These are phyloP conservation scores for Ciconia maguari DNA, from an alignment of 2,113 vertebrate genomes.

Conservation along the genomic window DNA sequence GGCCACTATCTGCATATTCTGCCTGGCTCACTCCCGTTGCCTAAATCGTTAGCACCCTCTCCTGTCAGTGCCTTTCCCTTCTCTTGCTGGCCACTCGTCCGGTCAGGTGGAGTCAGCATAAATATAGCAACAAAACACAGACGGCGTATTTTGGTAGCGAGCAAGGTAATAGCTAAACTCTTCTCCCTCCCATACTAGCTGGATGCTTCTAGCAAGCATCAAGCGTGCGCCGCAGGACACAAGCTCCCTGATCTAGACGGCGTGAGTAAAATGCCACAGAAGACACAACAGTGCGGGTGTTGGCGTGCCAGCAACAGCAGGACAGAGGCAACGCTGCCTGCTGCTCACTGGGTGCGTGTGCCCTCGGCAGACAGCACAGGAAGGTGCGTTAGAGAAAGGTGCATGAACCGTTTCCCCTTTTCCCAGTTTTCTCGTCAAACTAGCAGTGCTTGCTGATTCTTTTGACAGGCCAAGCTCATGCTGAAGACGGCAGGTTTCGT, in stretches of 20 bases:
- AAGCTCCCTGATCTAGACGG: fast-evolving
- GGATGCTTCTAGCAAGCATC: not conserved
- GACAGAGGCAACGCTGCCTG: not conserved
- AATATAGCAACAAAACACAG: not conserved
- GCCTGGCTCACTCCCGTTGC: not conserved
- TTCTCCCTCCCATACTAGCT: not conserved
- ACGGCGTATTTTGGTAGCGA: fast-evolving
- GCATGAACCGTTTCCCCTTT: not conserved
- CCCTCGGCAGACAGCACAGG: not conserved
- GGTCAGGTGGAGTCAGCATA: not conserved
- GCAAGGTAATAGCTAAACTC: fast-evolving
- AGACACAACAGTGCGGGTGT: fast-evolving
- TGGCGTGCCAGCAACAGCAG: not conserved
- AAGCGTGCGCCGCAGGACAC: fast-evolving
- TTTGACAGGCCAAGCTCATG: fast-evolving
- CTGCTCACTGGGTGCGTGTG: fast-evolving
- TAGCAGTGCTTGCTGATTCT: not conserved
- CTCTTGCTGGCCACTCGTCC: not conserved
- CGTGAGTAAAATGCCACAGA: not conserved
- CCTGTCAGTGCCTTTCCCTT: not conserved
- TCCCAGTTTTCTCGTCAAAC: not conserved
- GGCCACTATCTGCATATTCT: fast-evolving
- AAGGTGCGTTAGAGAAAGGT: not conserved
- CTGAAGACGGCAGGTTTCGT: not conserved
- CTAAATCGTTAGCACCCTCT: conserved; percentile 31